phyloP scores from a whole-genome alignment of 2,113 vertebrate genomes.

The Barnardius zonarius region DNA sequence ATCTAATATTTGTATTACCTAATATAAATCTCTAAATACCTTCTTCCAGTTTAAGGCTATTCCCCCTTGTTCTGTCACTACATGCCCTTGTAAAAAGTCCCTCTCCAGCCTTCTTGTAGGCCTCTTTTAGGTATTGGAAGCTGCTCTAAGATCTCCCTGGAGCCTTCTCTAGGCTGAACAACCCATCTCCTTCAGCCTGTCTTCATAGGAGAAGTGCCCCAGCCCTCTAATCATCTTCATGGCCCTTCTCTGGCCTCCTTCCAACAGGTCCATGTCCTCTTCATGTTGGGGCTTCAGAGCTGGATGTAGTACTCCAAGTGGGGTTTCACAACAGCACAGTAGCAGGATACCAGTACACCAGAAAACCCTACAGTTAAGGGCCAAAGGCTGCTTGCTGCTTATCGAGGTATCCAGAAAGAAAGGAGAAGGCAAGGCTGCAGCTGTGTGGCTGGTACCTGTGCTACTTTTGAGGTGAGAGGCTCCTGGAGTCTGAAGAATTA shows the following conservation, averaged over 20 bases:
- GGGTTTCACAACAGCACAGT: not conserved
- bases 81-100: not conserved
- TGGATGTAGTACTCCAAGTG: not conserved
- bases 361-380: not conserved
- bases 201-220: not conserved
- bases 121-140: not conserved
- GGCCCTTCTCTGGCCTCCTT: not conserved
- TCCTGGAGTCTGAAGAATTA: not conserved
- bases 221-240: not conserved
- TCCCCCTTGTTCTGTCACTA: not conserved
- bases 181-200: not conserved
- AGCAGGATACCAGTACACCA: not conserved
- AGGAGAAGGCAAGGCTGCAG: not conserved
- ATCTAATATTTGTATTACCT: not conserved
- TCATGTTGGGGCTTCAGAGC: not conserved
- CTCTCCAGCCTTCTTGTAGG: not conserved
- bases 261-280: not conserved
- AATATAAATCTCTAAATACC: not conserved
- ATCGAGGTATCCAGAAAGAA: not conserved
- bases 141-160: not conserved
- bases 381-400: not conserved
- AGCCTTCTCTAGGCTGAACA: not conserved
- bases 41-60: not conserved
- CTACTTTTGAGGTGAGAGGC: not conserved
- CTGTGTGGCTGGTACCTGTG: fast-evolving